Percentiles rank a stretch among this genome's conserved stretches.
Evolutionary conservation across 1,140 invertebrate genomes (phyloP).

Genomic region (Atta texana): DNA sequence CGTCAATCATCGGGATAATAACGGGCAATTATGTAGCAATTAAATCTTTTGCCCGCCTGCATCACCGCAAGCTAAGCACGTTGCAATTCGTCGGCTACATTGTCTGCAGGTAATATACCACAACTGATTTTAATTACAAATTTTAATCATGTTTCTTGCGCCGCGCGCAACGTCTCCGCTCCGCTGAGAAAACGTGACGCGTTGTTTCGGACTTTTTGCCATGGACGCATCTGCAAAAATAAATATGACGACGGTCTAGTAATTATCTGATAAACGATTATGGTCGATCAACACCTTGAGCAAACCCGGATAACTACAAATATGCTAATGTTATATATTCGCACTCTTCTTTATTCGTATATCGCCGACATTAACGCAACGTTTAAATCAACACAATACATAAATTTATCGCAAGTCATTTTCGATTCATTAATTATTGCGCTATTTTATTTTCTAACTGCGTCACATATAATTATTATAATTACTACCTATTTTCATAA

Average conservation of each 20-base stretch:
- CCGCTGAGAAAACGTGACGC: constrained; percentile 35
- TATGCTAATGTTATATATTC: constrained; percentile 52
- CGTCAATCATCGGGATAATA: constrained; percentile 62
- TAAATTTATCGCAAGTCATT: neutral
- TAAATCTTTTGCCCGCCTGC: constrained; percentile 47
- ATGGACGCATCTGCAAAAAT: constrained; percentile 50
- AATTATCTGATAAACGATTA: constrained; percentile 43
- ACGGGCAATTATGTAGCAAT: constrained; percentile 54
- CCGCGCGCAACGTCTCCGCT: constrained; percentile 12
- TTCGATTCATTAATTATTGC: constrained; percentile 3
- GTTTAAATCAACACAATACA: constrained; percentile 1
- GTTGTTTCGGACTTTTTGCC: constrained; percentile 56
- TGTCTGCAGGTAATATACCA: constrained; percentile 41
- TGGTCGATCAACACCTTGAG: constrained; percentile 36
- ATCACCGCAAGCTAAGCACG: constrained; percentile 16
- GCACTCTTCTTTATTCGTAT: constrained; percentile 29
- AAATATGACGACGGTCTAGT: constrained; percentile 51
- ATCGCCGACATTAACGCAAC: constrained; percentile 18
- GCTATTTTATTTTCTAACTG: constrained; percentile 6
- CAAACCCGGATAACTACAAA: constrained; percentile 52
- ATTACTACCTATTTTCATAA: neutral
- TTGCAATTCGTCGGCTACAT: constrained; percentile 54
- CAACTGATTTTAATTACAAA: constrained; percentile 64
- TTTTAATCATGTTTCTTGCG: constrained; percentile 56
- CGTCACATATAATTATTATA: neutral